Evolutionary conservation across 2,797 vertebrate genomes (phyloP).

Genomic region (Mus minutoides): DNA sequence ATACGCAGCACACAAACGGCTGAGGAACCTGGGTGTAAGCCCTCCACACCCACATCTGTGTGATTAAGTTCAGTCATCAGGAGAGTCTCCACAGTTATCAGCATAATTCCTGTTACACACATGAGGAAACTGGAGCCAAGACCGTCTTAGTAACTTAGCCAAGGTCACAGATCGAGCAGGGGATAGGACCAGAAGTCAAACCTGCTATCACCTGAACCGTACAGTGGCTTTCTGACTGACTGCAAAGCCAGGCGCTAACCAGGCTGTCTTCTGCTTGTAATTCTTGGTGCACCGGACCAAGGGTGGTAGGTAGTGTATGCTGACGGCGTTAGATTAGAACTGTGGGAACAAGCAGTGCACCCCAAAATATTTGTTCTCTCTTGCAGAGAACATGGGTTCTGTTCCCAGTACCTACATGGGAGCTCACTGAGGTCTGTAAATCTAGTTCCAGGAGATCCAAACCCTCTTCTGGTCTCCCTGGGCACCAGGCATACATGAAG

Average conservation of each 20-base stretch:
- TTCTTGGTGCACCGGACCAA: not conserved
- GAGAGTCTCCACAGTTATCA: not conserved
- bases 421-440: not conserved
- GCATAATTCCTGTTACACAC: not conserved
- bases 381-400: not conserved
- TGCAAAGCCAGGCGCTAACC: not conserved
- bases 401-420: not conserved
- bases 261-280: not conserved
- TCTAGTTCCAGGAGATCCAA: not conserved
- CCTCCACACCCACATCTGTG: not conserved
- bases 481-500: not conserved
- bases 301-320: not conserved
- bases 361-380: constrained; percentile 7
- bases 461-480: not conserved
- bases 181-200: not conserved
- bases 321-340: not conserved
- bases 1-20: not conserved
- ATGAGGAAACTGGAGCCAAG: not conserved
- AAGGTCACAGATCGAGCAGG: not conserved
- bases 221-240: not conserved
- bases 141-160: not conserved
- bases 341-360: constrained; percentile 1
- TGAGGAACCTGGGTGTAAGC: not conserved
- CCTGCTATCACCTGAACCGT: not conserved
- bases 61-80: not conserved